Base-by-base conservation (phyloP, 2,888 invertebrate genomes). In the Luperina testacea region DNA sequence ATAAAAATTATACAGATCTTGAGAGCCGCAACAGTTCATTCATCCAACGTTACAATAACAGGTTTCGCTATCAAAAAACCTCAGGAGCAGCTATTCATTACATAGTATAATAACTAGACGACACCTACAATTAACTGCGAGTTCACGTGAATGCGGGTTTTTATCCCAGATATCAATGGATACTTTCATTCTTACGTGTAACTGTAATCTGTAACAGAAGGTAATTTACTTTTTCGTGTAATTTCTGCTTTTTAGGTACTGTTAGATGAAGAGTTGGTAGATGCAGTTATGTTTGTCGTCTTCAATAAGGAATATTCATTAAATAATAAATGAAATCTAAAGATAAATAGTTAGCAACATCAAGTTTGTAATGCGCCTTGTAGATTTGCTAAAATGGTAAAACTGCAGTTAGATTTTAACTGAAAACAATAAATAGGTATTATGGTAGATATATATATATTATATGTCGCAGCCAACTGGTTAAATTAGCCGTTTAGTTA, bases 151-250 rank as follows among this genome's bases (percentile, higher is more conserved):
- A 71, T 64, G 24, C 59, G 65, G 24, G 57, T 77, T 80, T 87
- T 87, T 84, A 77, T 85, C 71, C 78, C 53, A 71, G 80, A 63
- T 79, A 87, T 84, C 87, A 81, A 81, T 82, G 84, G 65, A 73
- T 77, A 89, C 87, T 89, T 88, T 88, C 88, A 78, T 87, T 87
- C 84, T 78, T 81, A 78, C 68, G 65, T 20, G 45, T 81, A 80
- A 84, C 78, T 74, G 73, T 86, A 76, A 69, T 68, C 71, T 73
- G 72, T 83, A 72, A 69, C 68, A 70, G 53, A 72, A 38, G 57
- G 15, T 57, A 70, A 78, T 78, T 83, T 38, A 64, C 65, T 67
- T 42, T 13, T 87, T 48, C 65, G 70, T 75, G 84, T 57, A 72
- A 72, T 63, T 78, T 75, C 65, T 87, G 17, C 32, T 81, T 69